phyloP scores from a whole-genome alignment of 2,888 invertebrate species.

The Megastigmus dorsalis region DNA sequence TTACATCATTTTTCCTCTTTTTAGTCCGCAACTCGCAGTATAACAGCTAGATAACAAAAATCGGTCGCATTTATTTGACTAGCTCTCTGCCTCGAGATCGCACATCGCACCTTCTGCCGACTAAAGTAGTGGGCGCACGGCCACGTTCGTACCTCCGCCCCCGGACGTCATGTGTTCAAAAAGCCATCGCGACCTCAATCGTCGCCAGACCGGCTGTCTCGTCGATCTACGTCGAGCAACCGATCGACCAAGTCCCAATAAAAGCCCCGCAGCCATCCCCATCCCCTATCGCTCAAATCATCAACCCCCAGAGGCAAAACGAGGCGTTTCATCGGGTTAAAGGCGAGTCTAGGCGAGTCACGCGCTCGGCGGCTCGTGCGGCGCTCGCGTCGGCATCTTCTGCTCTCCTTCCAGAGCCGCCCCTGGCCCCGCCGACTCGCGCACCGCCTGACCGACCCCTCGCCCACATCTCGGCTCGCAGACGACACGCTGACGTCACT shows the following conservation, averaged over 20 bases:
- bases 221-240: too few species aligned
- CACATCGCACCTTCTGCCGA: neutral
- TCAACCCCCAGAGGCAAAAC: neutral
- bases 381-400: constrained; percentile 21
- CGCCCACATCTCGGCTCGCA: neutral
- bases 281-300: neutral
- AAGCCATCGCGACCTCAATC: constrained; percentile 26
- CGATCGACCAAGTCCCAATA: too few species aligned
- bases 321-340: too few species aligned
- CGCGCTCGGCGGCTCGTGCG: constrained; percentile 38
- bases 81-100: too few species aligned
- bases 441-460: neutral
- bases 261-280: too few species aligned
- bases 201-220: too few species aligned
- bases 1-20: too few species aligned
- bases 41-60: too few species aligned
- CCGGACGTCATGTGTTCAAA: constrained; percentile 54
- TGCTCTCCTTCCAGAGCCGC: constrained; percentile 6
- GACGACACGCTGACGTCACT: constrained; percentile 19
- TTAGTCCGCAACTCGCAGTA: too few species aligned
- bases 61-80: too few species aligned
- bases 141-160: constrained; percentile 39
- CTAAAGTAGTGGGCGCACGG: constrained; percentile 8
- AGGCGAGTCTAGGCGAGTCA: constrained; percentile 10
- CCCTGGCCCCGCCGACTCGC: neutral